These are phyloP conservation scores for Hirundo rustica DNA, from an alignment of 2,797 vertebrate genomes.

Conservation along the genomic window DNA sequence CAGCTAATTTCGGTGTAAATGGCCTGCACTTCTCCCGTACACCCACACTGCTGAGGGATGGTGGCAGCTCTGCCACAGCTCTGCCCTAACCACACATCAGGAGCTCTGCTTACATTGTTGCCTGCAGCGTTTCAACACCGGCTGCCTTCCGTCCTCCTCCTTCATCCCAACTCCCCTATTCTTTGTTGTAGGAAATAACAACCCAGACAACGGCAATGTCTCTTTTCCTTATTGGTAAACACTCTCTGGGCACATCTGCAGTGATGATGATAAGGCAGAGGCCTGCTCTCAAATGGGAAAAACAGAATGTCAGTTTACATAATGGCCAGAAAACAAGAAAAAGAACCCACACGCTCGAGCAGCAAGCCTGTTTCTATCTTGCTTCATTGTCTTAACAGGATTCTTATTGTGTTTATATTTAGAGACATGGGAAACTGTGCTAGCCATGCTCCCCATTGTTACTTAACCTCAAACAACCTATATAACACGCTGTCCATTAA, in stretches of 20 bases:
- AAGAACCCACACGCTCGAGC: not conserved
- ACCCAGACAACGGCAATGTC: constrained; percentile 43
- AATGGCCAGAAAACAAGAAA: constrained; percentile 60
- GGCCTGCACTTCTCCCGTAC: not conserved
- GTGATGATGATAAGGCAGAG: constrained; percentile 49
- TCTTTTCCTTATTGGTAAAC: constrained; percentile 61
- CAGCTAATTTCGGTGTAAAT: not conserved
- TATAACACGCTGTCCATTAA: constrained; percentile 8
- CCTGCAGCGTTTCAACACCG: not conserved
- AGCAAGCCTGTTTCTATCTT: constrained; percentile 48
- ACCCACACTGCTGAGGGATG: not conserved
- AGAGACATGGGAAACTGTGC: constrained; percentile 60
- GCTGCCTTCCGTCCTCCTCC: constrained; percentile 23
- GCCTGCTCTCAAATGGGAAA: constrained; percentile 53
- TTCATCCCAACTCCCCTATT: constrained; percentile 35
- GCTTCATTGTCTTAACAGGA: constrained; percentile 54
- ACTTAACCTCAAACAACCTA: constrained; percentile 63
- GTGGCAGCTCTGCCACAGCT: not conserved
- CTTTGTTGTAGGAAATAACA: constrained; percentile 68
- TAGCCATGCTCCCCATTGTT: constrained; percentile 41
- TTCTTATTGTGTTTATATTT: constrained; percentile 68
- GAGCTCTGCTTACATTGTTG: not conserved
- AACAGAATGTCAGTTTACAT: constrained; percentile 64
- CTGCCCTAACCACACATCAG: not conserved
- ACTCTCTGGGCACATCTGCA: constrained; percentile 50